phyloP scores from a whole-genome alignment of 2,888 invertebrate genomes.

The Athripsodes cinereus region DNA sequence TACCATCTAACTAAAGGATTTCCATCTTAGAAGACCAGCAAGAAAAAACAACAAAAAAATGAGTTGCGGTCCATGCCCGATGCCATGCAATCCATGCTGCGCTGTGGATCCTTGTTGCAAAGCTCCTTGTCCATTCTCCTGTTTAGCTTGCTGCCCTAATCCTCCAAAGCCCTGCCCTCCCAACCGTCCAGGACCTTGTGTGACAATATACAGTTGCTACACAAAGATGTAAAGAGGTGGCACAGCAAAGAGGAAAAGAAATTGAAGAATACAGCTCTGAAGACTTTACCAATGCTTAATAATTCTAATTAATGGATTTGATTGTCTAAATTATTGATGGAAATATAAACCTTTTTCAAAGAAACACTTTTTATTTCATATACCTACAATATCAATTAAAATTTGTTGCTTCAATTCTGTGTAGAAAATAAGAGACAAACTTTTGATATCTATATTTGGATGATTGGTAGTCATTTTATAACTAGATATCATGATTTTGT shows the following conservation, averaged over 20 bases:
- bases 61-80: slow-evolving; percentile 7
- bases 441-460: too few relatives aligned
- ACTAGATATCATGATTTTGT: too few relatives aligned
- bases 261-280: background rate
- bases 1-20: background rate
- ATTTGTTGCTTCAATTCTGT: too few relatives aligned
- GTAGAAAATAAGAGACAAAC: too few relatives aligned
- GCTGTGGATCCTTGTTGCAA: slow-evolving; percentile 3
- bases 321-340: background rate
- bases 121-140: slow-evolving; percentile 7
- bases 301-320: background rate
- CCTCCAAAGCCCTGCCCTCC: slow-evolving; percentile 11
- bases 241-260: background rate
- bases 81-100: slow-evolving; percentile 8
- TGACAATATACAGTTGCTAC: slow-evolving; percentile 12
- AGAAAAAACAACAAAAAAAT: background rate
- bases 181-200: slow-evolving; percentile 8
- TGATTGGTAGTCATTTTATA: too few relatives aligned
- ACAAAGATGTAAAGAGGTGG: slow-evolving; percentile 6
- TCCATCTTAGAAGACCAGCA: background rate
- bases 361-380: background rate
- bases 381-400: too few relatives aligned
- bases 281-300: slow-evolving; percentile 3
- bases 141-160: slow-evolving; percentile 14
- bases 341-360: background rate